Percentiles rank a stretch among this genome's conserved stretches.
Evolutionary conservation across 92 coral and sea anemone species (phyloP).

Genomic region (Phymanthus crucifer): DNA sequence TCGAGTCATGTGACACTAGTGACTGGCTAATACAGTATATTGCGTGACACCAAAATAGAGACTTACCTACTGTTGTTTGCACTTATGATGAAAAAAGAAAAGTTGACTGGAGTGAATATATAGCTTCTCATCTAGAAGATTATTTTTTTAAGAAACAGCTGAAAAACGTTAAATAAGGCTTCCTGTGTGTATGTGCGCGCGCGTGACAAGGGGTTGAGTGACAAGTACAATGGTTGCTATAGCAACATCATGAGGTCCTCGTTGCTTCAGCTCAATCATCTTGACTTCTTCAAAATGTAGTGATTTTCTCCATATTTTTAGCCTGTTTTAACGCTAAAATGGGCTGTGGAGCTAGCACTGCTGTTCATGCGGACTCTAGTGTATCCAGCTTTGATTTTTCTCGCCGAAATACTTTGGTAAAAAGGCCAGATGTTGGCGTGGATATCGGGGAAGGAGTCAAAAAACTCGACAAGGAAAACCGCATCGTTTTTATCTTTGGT

Average conservation of each 20-base stretch:
- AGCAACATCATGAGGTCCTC: background rate
- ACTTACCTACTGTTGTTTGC: too few species aligned
- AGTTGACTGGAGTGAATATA: too few species aligned
- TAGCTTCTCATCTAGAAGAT: too few species aligned
- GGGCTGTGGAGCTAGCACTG: conserved; percentile 80
- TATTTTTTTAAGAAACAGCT: too few species aligned
- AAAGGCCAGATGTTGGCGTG: conserved; percentile 69
- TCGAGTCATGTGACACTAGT: too few species aligned
- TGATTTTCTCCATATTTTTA: conserved; percentile 14
- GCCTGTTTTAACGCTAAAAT: conserved; percentile 18
- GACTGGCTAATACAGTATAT: too few species aligned
- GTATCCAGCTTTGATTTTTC: conserved; percentile 67
- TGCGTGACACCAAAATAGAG: too few species aligned
- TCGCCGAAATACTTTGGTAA: conserved; percentile 76
- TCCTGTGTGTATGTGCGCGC: too few species aligned
- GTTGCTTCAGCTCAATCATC: background rate
- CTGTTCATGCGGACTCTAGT: conserved; percentile 23
- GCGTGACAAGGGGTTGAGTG: background rate
- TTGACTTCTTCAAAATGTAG: conserved; percentile 9
- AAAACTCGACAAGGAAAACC: conserved; percentile 62
- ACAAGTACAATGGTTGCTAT: background rate
- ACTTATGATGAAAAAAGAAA: too few species aligned
- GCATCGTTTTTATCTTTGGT: conserved; percentile 85
- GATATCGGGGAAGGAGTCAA: conserved; percentile 77
- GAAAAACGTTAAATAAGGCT: too few species aligned